Conservation (phyloP, 1,140 invertebrate species). For the Cheumatopsyche charites region DNA sequence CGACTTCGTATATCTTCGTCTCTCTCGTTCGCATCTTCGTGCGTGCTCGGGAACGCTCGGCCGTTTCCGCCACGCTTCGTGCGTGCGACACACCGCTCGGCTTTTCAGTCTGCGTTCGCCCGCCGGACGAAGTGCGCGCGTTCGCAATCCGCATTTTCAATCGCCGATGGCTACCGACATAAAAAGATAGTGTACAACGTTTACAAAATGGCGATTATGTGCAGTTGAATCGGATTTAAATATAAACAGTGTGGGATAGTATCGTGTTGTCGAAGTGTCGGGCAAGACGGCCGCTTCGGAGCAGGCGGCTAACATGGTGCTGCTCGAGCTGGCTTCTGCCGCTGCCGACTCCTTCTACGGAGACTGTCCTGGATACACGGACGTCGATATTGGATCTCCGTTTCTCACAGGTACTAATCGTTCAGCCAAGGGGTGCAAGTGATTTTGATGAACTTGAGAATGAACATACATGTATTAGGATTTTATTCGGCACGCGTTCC, state of each 20-base stretch:
- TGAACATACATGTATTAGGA: too few relatives aligned
- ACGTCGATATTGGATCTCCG: conserved; percentile 57
- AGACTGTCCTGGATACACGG: conserved; percentile 57
- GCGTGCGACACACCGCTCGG: conserved; percentile 32
- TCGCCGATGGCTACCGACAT: too few relatives aligned
- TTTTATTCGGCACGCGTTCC: too few relatives aligned
- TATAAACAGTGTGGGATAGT: background rate
- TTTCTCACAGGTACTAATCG: conserved; percentile 48
- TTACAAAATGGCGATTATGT: background rate
- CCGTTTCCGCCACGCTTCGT: conserved; percentile 51
- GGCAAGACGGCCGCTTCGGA: conserved; percentile 46
- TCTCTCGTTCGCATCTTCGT: conserved; percentile 50
- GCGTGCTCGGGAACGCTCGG: conserved; percentile 52
- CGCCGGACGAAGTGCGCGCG: background rate
- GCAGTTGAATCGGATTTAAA: background rate
- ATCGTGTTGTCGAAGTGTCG: conserved; percentile 20
- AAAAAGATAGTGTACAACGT: background rate
- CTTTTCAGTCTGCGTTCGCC: conserved; percentile 39
- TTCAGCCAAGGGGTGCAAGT: too few relatives aligned
- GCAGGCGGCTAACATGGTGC: conserved; percentile 53
- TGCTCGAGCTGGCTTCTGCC: conserved; percentile 56
- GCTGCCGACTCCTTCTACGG: conserved; percentile 55
- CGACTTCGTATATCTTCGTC: too few relatives aligned
- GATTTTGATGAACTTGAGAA: too few relatives aligned
- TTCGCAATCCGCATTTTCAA: too few relatives aligned